Conservation (phyloP, 2,797 vertebrate genomes). For the Sciurus vulgaris region DNA sequence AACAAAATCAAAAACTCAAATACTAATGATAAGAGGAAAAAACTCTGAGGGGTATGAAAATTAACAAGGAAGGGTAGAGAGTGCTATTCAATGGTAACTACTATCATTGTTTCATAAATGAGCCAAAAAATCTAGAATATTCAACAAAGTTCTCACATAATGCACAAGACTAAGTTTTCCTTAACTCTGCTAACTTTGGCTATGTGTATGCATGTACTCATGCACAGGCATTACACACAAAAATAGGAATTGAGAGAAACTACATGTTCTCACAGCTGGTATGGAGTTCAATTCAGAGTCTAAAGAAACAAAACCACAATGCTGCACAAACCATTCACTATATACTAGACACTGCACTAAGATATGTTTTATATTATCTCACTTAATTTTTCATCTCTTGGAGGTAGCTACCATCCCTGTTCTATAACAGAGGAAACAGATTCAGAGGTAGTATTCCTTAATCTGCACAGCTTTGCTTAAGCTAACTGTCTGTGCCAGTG, state of each 20-base stretch:
- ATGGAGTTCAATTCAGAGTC: neutral
- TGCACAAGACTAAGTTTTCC: neutral
- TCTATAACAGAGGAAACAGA: neutral
- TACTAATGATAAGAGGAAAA: neutral
- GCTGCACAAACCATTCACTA: neutral
- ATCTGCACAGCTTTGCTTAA: neutral
- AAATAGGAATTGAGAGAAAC: neutral
- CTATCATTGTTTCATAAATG: neutral
- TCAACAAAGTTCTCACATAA: neutral
- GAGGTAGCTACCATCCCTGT: neutral
- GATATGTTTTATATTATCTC: neutral
- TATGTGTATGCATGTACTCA: neutral
- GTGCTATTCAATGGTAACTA: neutral
- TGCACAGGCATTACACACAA: neutral
- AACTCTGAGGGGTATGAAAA: neutral
- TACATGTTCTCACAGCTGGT: neutral
- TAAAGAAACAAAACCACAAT: neutral
- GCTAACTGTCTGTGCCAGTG: no score
- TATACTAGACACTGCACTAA: neutral
- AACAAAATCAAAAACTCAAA: neutral
- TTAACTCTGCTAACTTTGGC: neutral
- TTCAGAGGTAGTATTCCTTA: neutral
- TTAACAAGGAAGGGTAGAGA: neutral
- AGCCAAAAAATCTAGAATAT: neutral
- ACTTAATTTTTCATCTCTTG: neutral